phyloP scores from a whole-genome alignment of 2,888 invertebrate genomes.

The Drosophila peninsularis region DNA sequence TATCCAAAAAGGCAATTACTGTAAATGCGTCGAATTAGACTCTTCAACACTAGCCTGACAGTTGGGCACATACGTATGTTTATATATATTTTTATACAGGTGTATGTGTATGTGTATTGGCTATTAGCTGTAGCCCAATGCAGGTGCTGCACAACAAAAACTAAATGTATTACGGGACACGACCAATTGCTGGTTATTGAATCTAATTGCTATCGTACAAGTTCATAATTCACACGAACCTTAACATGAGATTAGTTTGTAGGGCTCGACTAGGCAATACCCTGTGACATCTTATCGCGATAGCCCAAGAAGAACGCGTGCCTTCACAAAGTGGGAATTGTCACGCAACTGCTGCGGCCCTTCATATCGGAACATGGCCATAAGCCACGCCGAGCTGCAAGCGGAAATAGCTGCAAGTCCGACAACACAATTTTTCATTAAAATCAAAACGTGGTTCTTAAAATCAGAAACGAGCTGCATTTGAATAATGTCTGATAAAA shows the following conservation, averaged over 20 bases:
- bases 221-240: constrained; percentile 15
- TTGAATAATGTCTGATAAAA: constrained; percentile 1
- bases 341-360: constrained; percentile 22
- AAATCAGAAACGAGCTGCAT: not conserved
- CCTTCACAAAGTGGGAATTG: constrained; percentile 19
- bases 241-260: not conserved
- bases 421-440: constrained; percentile 23
- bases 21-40: constrained; percentile 65
- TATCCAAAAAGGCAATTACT: constrained; percentile 69
- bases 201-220: constrained; percentile 23
- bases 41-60: constrained; percentile 24
- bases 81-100: not conserved
- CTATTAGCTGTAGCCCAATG: constrained; percentile 10
- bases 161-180: not conserved
- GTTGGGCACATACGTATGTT: not conserved
- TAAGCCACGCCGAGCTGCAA: constrained; percentile 13
- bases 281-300: constrained; percentile 6
- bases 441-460: constrained; percentile 8
- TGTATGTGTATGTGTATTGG: constrained; percentile 8
- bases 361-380: constrained; percentile 16
- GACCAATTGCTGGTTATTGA: constrained; percentile 17
- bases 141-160: constrained; percentile 23
- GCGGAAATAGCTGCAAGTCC: constrained; percentile 34
- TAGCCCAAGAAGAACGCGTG: constrained; percentile 18
- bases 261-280: constrained; percentile 14